phyloP scores from a whole-genome alignment of 2,797 vertebrate species.

The Acestrorhynchus altus region DNA sequence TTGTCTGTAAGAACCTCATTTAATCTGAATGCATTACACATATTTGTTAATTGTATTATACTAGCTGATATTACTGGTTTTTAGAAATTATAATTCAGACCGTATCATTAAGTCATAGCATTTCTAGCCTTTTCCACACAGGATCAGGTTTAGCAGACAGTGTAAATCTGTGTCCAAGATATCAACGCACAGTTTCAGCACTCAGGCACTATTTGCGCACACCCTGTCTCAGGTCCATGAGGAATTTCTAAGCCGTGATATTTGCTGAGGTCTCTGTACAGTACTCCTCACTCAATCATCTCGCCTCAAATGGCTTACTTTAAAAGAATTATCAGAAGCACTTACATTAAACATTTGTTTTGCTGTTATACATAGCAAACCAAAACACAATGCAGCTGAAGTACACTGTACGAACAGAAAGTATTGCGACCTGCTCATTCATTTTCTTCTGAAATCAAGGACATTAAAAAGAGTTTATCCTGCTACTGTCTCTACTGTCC shows the following conservation, averaged over 20 bases:
- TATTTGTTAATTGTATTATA: too few relatives aligned
- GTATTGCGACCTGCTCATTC: too few relatives aligned
- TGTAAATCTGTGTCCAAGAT: slow-evolving; percentile 13
- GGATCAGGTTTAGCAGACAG: slow-evolving; percentile 42
- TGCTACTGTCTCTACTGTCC: too few relatives aligned
- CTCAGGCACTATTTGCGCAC: slow-evolving; percentile 64
- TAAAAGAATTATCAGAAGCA: not conserved
- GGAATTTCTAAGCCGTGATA: slow-evolving; percentile 74
- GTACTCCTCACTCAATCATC: slow-evolving; percentile 41
- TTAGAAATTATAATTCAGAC: not conserved
- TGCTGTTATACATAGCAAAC: not conserved
- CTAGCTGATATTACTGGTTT: not conserved
- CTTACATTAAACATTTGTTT: not conserved
- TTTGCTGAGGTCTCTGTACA: slow-evolving; percentile 53
- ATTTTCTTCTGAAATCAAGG: too few relatives aligned
- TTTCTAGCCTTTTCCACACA: slow-evolving; percentile 71
- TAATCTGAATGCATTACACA: too few relatives aligned
- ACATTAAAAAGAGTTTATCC: too few relatives aligned
- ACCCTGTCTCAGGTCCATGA: slow-evolving; percentile 78
- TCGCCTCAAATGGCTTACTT: not conserved
- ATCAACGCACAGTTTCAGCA: slow-evolving; percentile 58
- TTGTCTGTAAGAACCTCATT: too few relatives aligned
- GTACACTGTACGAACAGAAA: too few relatives aligned
- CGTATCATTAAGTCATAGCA: slow-evolving; percentile 57
- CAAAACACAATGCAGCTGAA: too few relatives aligned